Conservation (phyloP, 2,797 vertebrate species). For the Okamejei kenojei region DNA sequence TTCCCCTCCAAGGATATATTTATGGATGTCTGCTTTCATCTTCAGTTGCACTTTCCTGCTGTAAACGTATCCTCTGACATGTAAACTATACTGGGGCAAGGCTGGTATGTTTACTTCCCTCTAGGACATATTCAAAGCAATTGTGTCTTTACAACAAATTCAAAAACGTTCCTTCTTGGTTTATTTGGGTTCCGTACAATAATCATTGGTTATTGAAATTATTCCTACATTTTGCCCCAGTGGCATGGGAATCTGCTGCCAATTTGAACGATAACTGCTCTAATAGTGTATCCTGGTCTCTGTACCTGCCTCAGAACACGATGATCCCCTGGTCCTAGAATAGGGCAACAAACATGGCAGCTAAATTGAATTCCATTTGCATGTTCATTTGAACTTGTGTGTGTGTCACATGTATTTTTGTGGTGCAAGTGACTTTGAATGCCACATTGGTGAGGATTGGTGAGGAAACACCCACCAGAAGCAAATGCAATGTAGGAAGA, state of each 20-base stretch:
- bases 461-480: too few species aligned
- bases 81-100: neutral
- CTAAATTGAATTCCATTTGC: too few species aligned
- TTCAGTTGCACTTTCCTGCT: neutral
- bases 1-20: conserved; percentile 3
- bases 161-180: neutral
- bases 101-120: neutral
- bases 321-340: neutral
- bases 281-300: neutral
- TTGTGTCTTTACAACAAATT: neutral
- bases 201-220: conserved; percentile 9
- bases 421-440: too few species aligned
- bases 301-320: neutral
- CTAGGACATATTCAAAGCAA: neutral
- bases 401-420: too few species aligned
- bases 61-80: conserved; percentile 20
- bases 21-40: neutral
- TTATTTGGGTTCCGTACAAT: neutral
- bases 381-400: too few species aligned
- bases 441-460: too few species aligned
- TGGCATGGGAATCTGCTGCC: neutral
- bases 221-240: neutral
- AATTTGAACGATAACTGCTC: neutral
- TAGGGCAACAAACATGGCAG: neutral
- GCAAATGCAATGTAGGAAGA: too few species aligned